A percentile compares a stretch with the other conserved stretches of the same genome.
Conservation (phyloP, 2,113 vertebrate genomes). For the Columba janthina region DNA sequence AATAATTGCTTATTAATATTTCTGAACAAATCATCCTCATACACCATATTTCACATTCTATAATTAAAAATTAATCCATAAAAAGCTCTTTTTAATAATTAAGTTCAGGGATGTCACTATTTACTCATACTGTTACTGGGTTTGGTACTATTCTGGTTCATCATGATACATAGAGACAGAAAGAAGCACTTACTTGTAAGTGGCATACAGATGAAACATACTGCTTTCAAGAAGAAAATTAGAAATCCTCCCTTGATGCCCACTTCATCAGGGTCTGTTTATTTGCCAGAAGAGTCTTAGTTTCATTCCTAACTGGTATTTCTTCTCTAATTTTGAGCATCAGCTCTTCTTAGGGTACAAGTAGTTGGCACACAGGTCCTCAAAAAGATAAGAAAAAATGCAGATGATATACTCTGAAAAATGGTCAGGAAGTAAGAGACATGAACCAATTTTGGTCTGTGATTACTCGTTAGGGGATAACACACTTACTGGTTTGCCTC, state of each 20-base stretch:
- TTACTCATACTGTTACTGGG: not conserved
- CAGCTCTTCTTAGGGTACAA: not conserved
- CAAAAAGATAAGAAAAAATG: not conserved
- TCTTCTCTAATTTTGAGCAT: not conserved
- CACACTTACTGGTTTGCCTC: not conserved
- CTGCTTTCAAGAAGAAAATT: conserved; percentile 49
- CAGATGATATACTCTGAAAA: not conserved
- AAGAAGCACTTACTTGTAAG: not conserved
- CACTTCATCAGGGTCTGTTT: conserved; percentile 37
- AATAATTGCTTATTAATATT: conserved; percentile 21
- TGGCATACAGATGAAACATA: conserved; percentile 1
- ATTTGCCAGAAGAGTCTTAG: not conserved
- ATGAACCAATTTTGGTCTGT: not conserved
- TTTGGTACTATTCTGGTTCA: not conserved
- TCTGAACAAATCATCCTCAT: not conserved
- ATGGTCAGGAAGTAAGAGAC: not conserved
- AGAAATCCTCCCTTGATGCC: conserved; percentile 14
- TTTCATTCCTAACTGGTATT: not conserved
- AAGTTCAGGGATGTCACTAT: not conserved
- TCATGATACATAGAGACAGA: not conserved
- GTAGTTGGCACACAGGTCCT: not conserved
- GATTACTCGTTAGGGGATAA: not conserved
- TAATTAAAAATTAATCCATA: conserved; percentile 5
- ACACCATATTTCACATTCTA: not conserved
- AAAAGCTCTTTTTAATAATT: not conserved